Evolutionary conservation across 2,888 invertebrate species (phyloP).

Genomic region (Caenorhabditis sp.): DNA sequence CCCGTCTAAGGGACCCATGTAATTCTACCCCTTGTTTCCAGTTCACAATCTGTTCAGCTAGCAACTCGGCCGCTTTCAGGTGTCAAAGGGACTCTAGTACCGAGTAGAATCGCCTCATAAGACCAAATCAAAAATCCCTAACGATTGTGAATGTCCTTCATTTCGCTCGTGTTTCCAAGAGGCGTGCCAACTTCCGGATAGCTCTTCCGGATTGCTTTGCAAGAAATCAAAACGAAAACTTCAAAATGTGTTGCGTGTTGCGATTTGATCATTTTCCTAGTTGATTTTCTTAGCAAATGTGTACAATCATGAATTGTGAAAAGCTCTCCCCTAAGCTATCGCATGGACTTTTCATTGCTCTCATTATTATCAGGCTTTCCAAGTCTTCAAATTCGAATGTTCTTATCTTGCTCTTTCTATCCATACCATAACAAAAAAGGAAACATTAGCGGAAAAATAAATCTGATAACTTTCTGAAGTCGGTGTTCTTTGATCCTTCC

Average conservation of each 20-base stretch:
- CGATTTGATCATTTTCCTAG: neutral
- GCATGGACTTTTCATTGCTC: neutral
- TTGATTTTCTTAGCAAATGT: neutral
- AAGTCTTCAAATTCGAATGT: no score
- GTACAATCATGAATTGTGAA: constrained; percentile 27
- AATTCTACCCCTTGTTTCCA: constrained; percentile 27
- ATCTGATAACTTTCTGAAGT: constrained; percentile 10
- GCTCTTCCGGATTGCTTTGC: constrained; percentile 36
- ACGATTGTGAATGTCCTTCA: constrained; percentile 11
- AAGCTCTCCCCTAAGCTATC: neutral
- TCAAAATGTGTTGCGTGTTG: neutral
- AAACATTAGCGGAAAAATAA: constrained; percentile 10
- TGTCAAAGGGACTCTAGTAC: constrained; percentile 45
- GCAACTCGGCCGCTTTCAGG: constrained; percentile 46
- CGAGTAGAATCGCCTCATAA: constrained; percentile 7
- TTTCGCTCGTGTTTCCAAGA: constrained; percentile 17
- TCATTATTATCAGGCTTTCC: no score
- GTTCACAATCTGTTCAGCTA: constrained; percentile 8
- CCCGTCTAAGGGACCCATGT: constrained; percentile 29
- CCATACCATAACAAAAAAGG: neutral
- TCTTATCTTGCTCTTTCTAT: no score
- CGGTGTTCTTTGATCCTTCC: constrained; percentile 46
- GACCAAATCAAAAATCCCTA: constrained; percentile 6
- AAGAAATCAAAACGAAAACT: neutral
- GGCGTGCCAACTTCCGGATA: constrained; percentile 39